Conservation (phyloP, 2,888 invertebrate genomes). For the Limnephilus auricula region DNA sequence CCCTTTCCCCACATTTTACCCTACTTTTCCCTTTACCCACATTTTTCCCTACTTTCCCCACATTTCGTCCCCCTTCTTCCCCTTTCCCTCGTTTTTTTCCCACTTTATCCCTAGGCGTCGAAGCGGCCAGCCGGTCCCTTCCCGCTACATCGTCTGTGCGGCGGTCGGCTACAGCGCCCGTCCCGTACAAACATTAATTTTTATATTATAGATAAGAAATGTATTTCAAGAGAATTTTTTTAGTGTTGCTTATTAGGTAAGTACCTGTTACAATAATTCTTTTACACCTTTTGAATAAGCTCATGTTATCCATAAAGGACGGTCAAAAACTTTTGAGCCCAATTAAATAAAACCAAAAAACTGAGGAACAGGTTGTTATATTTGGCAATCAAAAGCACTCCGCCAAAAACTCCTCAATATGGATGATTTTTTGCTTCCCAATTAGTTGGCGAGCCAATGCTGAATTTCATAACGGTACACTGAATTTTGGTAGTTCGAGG, state of each 20-base stretch:
- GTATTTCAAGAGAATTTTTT: too few species aligned
- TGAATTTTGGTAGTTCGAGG: not conserved
- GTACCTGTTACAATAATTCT: not conserved
- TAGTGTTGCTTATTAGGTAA: not conserved
- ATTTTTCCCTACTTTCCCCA: too few species aligned
- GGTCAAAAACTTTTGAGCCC: not conserved
- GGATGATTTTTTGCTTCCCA: conserved; percentile 15
- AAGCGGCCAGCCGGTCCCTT: too few species aligned
- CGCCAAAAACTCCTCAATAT: not conserved
- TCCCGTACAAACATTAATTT: too few species aligned
- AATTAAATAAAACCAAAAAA: not conserved
- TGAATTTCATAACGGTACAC: not conserved
- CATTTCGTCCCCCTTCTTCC: too few species aligned
- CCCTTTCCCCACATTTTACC: too few species aligned
- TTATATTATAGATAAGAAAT: too few species aligned
- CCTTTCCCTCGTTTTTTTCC: too few species aligned
- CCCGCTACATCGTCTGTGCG: too few species aligned
- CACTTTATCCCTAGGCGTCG: too few species aligned
- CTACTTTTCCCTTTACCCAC: too few species aligned
- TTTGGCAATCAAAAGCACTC: conserved; percentile 12
- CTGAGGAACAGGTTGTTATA: not conserved
- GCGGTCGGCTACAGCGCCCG: too few species aligned
- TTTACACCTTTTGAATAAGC: not conserved
- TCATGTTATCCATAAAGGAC: not conserved
- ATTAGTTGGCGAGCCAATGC: not conserved